Conservation (phyloP, 2,113 vertebrate genomes). For the Condylura cristata region DNA sequence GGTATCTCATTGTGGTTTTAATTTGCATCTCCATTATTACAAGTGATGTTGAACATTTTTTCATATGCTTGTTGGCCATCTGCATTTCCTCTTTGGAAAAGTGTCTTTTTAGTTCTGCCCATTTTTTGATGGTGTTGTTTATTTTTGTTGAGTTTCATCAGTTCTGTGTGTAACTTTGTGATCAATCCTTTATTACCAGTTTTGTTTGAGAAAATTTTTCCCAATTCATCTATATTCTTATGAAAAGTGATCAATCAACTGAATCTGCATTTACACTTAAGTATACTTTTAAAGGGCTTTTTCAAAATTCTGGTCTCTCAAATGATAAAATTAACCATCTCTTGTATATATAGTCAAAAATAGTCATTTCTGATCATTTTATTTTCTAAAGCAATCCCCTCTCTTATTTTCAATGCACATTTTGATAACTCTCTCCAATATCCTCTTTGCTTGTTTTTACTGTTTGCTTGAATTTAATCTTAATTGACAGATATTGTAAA, state of each 20-base stretch:
- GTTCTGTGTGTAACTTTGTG: too few species aligned
- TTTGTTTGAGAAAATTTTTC: too few species aligned
- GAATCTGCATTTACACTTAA: background rate
- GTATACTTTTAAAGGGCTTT: background rate
- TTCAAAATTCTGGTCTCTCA: background rate
- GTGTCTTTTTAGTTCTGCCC: too few species aligned
- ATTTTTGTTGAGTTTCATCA: too few species aligned
- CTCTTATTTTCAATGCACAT: background rate
- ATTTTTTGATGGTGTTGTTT: too few species aligned
- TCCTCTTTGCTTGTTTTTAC: background rate
- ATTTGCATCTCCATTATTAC: too few species aligned
- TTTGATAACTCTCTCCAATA: background rate
- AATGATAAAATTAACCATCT: background rate
- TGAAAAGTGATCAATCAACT: background rate
- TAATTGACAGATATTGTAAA: background rate
- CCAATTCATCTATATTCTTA: too few species aligned
- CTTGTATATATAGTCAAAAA: background rate
- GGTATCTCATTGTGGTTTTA: too few species aligned
- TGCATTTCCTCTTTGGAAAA: too few species aligned
- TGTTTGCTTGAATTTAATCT: constrained; percentile 9
- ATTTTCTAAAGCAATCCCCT: background rate
- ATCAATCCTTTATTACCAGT: too few species aligned
- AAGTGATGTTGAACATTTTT: too few species aligned
- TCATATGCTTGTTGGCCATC: too few species aligned
- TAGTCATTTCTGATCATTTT: constrained; percentile 4